Conservation (phyloP, 2,797 vertebrate genomes). For the Spea hammondii region DNA sequence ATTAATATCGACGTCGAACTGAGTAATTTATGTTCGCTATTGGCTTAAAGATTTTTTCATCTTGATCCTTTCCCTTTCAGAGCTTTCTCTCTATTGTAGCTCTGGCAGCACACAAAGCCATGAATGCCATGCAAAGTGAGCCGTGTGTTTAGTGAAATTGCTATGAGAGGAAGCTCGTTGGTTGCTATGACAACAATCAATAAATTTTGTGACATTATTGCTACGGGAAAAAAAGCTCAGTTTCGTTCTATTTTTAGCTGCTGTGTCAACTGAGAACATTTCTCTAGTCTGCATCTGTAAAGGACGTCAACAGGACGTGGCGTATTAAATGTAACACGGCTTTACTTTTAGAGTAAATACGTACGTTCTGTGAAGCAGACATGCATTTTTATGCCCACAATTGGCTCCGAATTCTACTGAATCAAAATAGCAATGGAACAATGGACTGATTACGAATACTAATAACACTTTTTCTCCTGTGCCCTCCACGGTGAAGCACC, state of each 20-base stretch:
- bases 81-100: not conserved
- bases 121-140: constrained; percentile 8
- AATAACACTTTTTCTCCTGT: too few relatives aligned
- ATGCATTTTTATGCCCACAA: too few relatives aligned
- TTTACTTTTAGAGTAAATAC: not conserved
- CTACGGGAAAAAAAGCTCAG: constrained; percentile 20
- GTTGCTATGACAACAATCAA: constrained; percentile 44
- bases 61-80: not conserved
- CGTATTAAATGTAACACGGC: not conserved
- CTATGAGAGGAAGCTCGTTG: not conserved
- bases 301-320: constrained; percentile 2
- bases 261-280: constrained; percentile 12
- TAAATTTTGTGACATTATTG: constrained; percentile 42
- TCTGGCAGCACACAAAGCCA: constrained; percentile 2
- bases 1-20: not conserved
- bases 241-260: constrained; percentile 29
- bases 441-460: too few relatives aligned
- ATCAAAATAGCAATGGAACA: too few relatives aligned
- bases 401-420: too few relatives aligned
- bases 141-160: constrained; percentile 20
- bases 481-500: too few relatives aligned
- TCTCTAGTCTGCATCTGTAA: constrained; percentile 12
- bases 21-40: not conserved
- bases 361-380: not conserved
- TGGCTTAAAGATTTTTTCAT: not conserved